Percentiles rank a stretch among this genome's conserved stretches.
Conservation (phyloP, 1,140 invertebrate genomes). For the Cydia splendana region DNA sequence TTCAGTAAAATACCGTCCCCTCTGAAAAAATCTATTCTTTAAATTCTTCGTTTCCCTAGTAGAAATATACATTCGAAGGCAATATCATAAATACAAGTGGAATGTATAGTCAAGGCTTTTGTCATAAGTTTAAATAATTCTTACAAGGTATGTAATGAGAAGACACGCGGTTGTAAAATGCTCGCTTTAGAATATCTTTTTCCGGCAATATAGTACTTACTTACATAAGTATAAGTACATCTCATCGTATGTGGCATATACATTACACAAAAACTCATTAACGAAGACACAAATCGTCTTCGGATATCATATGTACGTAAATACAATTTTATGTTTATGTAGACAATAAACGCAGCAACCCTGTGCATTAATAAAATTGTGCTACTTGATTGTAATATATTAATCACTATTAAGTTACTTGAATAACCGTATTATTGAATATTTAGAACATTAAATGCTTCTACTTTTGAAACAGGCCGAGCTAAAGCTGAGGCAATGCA, state of each 20-base stretch:
- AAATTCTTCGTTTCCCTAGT: slow-evolving; percentile 42
- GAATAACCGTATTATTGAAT: slow-evolving; percentile 1
- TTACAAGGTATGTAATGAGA: slow-evolving; percentile 36
- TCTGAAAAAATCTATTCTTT: slow-evolving; percentile 40
- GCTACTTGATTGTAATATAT: neutral
- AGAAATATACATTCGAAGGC: slow-evolving; percentile 68
- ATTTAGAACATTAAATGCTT: neutral
- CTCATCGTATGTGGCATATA: neutral
- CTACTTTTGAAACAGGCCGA: neutral
- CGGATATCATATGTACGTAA: neutral
- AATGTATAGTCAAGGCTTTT: slow-evolving; percentile 75
- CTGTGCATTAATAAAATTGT: neutral
- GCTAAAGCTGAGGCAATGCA: neutral
- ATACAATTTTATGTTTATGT: slow-evolving; percentile 9
- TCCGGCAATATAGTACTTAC: neutral
- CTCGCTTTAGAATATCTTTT: slow-evolving; percentile 10
- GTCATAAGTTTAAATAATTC: slow-evolving; percentile 63
- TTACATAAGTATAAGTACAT: neutral
- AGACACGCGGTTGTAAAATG: slow-evolving; percentile 20
- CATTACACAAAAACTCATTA: neutral
- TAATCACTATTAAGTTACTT: neutral
- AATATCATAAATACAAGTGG: slow-evolving; percentile 72
- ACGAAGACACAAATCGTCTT: slow-evolving; percentile 10
- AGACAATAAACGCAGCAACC: neutral
- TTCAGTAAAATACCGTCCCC: slow-evolving; percentile 48